Evolutionary conservation across 2,113 vertebrate genomes (phyloP).

Genomic region (Phaethornis superciliosus): DNA sequence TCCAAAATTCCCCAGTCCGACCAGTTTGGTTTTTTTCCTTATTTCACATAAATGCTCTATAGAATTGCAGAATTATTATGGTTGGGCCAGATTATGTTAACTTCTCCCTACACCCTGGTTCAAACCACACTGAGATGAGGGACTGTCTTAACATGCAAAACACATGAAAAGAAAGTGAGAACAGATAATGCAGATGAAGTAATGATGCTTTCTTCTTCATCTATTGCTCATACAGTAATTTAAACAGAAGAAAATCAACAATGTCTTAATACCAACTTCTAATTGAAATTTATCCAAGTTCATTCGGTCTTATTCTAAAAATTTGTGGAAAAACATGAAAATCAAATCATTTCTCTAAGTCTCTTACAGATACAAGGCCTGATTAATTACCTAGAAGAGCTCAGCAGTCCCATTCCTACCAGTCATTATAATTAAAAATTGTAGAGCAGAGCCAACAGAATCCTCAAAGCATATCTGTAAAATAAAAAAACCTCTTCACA

Average conservation of each 20-base stretch:
- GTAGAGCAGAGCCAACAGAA: neutral
- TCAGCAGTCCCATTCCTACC: neutral
- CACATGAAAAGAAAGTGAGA: rapidly evolving
- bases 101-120: neutral
- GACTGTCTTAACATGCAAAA: neutral
- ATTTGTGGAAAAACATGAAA: neutral
- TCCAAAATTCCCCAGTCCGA: neutral
- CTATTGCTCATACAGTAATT: neutral
- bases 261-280: neutral
- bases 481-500: neutral
- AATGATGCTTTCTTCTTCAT: neutral
- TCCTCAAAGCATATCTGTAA: neutral
- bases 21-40: neutral
- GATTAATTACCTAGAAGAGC: neutral
- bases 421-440: neutral
- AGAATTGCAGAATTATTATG: neutral
- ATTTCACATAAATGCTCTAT: neutral
- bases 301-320: neutral
- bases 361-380: neutral
- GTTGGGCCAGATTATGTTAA: neutral
- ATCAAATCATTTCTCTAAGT: neutral
- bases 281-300: neutral
- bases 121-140: neutral
- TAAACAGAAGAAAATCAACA: neutral
- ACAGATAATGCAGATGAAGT: neutral